phyloP scores from a whole-genome alignment of 2,113 vertebrate species.

The Paratilapia polleni region DNA sequence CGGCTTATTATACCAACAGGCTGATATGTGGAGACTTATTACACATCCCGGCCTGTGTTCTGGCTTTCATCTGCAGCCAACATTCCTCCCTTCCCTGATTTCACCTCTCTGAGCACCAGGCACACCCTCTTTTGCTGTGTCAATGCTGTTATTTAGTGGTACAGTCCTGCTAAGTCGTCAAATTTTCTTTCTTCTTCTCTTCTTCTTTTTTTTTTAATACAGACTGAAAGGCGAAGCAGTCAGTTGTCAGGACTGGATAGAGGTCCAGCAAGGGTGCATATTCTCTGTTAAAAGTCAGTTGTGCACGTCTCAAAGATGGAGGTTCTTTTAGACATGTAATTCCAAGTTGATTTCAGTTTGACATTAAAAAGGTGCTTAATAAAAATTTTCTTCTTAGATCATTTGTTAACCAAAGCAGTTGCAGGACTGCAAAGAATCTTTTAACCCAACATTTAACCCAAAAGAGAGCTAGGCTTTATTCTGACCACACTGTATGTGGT shows the following conservation, averaged over 20 bases:
- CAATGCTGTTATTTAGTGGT: constrained; percentile 57
- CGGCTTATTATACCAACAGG: constrained; percentile 58
- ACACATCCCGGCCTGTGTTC: constrained; percentile 51
- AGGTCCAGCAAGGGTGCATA: constrained; percentile 3
- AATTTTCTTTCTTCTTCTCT: constrained; percentile 5
- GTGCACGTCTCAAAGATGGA: constrained; percentile 24
- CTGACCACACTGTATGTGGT: not conserved
- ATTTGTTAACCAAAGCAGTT: not conserved
- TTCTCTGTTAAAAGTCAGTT: constrained; percentile 28
- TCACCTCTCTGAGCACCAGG: constrained; percentile 41
- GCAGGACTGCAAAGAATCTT: too few species aligned
- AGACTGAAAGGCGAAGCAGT: not conserved
- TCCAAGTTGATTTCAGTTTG: not conserved
- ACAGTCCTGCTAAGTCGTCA: constrained; percentile 36
- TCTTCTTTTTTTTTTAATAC: not conserved
- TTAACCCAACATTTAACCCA: not conserved
- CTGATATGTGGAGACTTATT: constrained; percentile 61
- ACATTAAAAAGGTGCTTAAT: not conserved
- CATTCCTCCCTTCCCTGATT: constrained; percentile 66
- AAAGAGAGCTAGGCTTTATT: not conserved
- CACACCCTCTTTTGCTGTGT: constrained; percentile 54
- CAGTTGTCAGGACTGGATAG: not conserved
- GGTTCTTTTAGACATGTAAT: not conserved
- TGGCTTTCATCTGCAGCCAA: constrained; percentile 74
- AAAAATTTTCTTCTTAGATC: not conserved